Evolutionary conservation across 2,113 vertebrate genomes (phyloP).

Genomic region (Eonycteris spelaea): DNA sequence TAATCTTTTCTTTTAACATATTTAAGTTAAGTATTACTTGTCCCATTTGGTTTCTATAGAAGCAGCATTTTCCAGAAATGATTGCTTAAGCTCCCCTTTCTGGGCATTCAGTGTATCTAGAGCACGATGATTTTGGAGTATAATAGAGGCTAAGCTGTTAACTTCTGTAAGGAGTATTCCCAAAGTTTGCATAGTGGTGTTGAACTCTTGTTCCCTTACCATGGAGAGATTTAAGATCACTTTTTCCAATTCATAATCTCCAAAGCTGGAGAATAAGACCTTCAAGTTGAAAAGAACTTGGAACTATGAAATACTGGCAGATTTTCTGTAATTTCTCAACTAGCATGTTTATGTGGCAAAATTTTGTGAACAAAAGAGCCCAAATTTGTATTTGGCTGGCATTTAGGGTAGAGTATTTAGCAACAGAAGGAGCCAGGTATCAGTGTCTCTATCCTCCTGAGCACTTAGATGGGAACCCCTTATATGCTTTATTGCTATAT

Average conservation of each 20-base stretch:
- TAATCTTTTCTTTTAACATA: neutral
- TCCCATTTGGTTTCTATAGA: neutral
- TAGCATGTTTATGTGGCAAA: neutral
- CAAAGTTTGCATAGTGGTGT: neutral
- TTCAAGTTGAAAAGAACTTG: neutral
- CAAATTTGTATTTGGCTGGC: neutral
- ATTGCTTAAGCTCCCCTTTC: neutral
- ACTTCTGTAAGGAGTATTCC: neutral
- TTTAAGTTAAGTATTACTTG: neutral
- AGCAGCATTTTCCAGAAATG: neutral
- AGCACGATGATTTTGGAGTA: neutral
- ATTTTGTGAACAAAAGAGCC: neutral
- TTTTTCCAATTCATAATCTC: neutral
- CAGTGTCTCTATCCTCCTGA: neutral
- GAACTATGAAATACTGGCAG: neutral
- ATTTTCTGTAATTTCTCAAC: neutral
- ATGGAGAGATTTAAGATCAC: neutral
- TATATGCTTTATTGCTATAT: neutral
- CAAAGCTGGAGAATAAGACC: neutral
- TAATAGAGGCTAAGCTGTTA: neutral
- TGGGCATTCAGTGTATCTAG: neutral
- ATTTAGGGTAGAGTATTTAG: neutral
- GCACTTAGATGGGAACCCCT: neutral
- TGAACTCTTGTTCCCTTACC: neutral
- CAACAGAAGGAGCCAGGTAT: neutral